phyloP scores from a whole-genome alignment of 1,140 invertebrate genomes.

The Megalonaias nervosa region DNA sequence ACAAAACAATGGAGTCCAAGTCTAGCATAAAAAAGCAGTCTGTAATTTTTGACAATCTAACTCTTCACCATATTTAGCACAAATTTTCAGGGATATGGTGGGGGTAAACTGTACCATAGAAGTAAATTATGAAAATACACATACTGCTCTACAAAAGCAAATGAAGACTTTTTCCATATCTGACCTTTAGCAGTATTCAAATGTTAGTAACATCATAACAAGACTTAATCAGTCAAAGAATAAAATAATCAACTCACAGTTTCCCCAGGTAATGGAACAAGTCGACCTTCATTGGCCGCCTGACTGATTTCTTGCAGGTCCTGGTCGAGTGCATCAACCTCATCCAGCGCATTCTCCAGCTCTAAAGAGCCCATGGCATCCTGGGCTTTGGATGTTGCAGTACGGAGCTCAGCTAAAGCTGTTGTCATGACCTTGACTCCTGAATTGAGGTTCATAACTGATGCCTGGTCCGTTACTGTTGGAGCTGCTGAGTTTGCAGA shows the following conservation, averaged over 20 bases:
- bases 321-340: conserved; percentile 84
- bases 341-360: conserved; percentile 80
- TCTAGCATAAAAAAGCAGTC: no score
- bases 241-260: conserved; percentile 74
- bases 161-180: no score
- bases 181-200: neutral
- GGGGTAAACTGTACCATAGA: no score
- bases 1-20: no score
- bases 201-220: neutral
- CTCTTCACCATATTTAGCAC: no score
- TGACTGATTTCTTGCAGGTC: conserved; percentile 87
- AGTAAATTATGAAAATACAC: no score
- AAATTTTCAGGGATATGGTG: no score
- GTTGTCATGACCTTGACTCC: conserved; percentile 83
- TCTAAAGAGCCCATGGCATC: conserved; percentile 92
- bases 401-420: conserved; percentile 84
- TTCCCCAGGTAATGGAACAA: conserved; percentile 90
- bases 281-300: conserved; percentile 79
- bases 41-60: no score
- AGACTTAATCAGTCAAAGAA: neutral
- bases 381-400: conserved; percentile 86
- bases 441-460: conserved; percentile 81
- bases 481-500: conserved; percentile 87
- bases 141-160: no score
- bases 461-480: conserved; percentile 86